Conservation (phyloP, 2,888 invertebrate genomes). For the Mesoligia furuncula region DNA sequence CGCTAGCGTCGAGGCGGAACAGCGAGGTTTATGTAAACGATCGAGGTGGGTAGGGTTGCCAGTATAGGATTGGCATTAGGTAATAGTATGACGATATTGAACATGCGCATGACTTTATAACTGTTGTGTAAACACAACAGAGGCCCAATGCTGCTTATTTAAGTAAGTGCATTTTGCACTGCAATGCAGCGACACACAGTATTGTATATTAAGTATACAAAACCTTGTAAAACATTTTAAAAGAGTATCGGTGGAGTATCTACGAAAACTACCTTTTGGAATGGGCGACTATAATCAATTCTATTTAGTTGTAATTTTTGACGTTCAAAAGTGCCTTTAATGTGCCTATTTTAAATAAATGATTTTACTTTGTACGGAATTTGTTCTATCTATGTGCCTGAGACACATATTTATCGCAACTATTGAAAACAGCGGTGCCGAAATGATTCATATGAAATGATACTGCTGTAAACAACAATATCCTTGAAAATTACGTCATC, state of each 20-base stretch:
- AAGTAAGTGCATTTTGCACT: neutral
- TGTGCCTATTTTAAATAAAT: too few species aligned
- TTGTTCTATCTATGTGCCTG: neutral
- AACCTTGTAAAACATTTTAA: too few species aligned
- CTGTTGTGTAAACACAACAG: neutral
- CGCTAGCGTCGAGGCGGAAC: slow-evolving; percentile 57
- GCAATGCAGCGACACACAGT: neutral
- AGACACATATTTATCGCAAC: neutral
- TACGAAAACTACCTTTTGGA: too few species aligned
- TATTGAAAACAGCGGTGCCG: neutral
- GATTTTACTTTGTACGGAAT: too few species aligned
- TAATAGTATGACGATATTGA: neutral
- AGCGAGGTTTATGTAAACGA: slow-evolving; percentile 64
- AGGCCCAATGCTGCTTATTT: neutral
- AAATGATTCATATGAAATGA: neutral
- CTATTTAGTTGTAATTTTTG: too few species aligned
- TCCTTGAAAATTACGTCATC: neutral
- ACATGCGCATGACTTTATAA: neutral
- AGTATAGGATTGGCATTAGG: neutral
- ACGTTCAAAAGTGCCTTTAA: too few species aligned
- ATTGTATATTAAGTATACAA: too few species aligned
- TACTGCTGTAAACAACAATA: neutral
- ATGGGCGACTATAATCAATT: too few species aligned
- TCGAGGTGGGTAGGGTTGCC: slow-evolving; percentile 54
- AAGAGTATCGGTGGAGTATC: too few species aligned